Evolutionary conservation across 1,140 invertebrate species (phyloP), one percentile per base, ranked within the genome.

Genomic region (Zaprionus davidi): DNA sequence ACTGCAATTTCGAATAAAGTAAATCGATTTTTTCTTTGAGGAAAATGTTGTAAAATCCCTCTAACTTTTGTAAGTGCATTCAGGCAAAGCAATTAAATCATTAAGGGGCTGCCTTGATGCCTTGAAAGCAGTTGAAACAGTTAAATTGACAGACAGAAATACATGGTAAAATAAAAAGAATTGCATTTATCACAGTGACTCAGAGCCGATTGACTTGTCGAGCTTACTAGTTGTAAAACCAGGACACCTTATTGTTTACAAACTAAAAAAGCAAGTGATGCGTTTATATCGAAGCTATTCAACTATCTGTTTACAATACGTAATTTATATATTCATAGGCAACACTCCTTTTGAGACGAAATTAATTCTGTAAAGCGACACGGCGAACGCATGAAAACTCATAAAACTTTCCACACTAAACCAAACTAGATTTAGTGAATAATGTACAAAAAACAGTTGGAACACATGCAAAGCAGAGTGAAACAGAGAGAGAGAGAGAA

Each of bases 331-430:
- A 56, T 3, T 24, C 13, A 56, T 26, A 9, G 24, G 12, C 63
- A 65, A 62, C 67, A 67, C 76, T 69, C 72, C 56, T 57, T 74
- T 56, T 75, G 82, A 81, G 82, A 85, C 78, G 75, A 84, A 85
- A 84, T 85, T 85, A 84, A 84, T 70, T 82, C 81, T 84, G 82
- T 82, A 80, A 71, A 77, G 82, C 65, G 72, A 79, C 71, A 71
- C 53, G 38, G 55, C 71, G 74, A 77, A 68, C 22, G 36, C 24
- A 63, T 34, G 49, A 28, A 44, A 51, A 64, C 49, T 17, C 58
- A 76, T 67, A 56, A 71, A 68, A 72, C 31, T 67, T 65, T 28
- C 38, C 22, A 36, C 12, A 17, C 28, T 38, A 12, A 24, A 41
- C 24, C 17, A 36, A 51, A 63, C 24, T 34, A 49, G 24, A 41